These are phyloP conservation scores for Agrotis segetum DNA, from an alignment of 2,888 invertebrate species.

Conservation along the genomic window DNA sequence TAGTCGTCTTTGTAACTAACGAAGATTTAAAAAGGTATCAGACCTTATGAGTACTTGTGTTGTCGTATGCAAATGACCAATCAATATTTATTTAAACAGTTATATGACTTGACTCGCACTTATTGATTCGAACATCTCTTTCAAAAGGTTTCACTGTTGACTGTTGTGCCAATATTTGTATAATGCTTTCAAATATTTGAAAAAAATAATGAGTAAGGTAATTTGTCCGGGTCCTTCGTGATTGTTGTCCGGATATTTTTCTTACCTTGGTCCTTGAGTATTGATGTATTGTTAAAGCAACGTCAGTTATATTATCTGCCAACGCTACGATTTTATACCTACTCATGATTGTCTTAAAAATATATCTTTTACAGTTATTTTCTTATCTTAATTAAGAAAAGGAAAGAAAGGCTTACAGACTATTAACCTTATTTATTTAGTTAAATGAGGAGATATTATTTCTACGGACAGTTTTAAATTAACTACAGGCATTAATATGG, in stretches of 20 bases:
- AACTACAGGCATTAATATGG: neutral
- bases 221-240: constrained; percentile 15
- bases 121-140: constrained; percentile 2
- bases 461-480: neutral
- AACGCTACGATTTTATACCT: neutral
- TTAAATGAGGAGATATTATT: neutral
- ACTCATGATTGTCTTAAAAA: neutral
- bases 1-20: no score
- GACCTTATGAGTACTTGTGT: constrained; percentile 3
- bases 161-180: constrained; percentile 30
- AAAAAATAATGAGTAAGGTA: constrained; percentile 20
- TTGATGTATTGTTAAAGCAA: constrained; percentile 3
- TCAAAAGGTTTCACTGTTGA: constrained; percentile 19
- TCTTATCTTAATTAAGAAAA: neutral
- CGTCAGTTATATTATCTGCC: neutral
- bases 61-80: constrained; percentile 39
- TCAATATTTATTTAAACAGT: constrained; percentile 46
- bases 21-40: constrained; percentile 16
- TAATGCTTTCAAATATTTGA: constrained; percentile 25
- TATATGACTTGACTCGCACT: constrained; percentile 25
- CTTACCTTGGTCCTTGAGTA: neutral
- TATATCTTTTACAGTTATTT: neutral
- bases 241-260: constrained; percentile 6
- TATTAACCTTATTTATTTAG: neutral
- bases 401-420: neutral